Conservation (phyloP, 2,113 vertebrate species). For the Dicaeum eximium region DNA sequence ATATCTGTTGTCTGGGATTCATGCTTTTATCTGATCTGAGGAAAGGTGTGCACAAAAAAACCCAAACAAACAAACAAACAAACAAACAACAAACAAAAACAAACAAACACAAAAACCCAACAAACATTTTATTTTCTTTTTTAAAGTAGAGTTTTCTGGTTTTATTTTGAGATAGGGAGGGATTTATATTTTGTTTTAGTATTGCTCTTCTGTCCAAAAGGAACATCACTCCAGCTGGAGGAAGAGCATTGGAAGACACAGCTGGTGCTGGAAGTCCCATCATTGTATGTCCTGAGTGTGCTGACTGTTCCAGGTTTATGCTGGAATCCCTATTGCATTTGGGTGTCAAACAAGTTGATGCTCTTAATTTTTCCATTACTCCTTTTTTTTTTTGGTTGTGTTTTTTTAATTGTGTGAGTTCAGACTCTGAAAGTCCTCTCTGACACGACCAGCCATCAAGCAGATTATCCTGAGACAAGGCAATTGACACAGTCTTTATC, state of each 20-base stretch:
- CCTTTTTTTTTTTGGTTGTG: no score
- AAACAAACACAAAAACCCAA: background rate
- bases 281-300: fast-evolving
- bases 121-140: background rate
- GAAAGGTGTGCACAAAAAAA: background rate
- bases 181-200: background rate
- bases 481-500: background rate
- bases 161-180: background rate
- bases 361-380: background rate
- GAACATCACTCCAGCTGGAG: no score
- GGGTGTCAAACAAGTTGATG: background rate
- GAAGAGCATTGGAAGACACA: background rate
- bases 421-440: background rate
- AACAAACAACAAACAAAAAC: no score
- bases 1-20: background rate
- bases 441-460: background rate
- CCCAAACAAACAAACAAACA: background rate
- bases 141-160: fast-evolving
- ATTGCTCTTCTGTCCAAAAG: background rate
- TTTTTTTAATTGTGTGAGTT: background rate
- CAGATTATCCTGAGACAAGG: background rate
- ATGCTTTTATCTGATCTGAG: background rate
- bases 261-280: background rate
- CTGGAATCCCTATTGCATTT: background rate
- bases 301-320: background rate